Evolutionary conservation across 2,888 invertebrate genomes (phyloP).

Genomic region (Smittia aterrima): DNA sequence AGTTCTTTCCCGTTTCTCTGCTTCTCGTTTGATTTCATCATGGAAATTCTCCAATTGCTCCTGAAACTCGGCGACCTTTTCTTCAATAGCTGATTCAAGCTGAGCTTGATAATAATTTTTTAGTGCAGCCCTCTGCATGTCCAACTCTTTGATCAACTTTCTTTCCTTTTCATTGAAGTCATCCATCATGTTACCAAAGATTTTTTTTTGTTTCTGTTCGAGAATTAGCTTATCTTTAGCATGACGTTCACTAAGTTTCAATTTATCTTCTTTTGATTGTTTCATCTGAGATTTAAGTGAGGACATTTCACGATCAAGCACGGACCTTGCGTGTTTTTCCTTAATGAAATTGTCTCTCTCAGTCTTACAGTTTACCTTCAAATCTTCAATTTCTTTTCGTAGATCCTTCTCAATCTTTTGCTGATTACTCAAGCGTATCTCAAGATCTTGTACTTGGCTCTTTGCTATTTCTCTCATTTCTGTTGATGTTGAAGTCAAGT

Average conservation of each 20-base stretch:
- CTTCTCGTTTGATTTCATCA: conserved; percentile 62
- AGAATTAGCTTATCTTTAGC: conserved; percentile 45
- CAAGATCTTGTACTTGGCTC: conserved; percentile 53
- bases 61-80: conserved; percentile 75
- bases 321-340: conserved; percentile 10
- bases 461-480: conserved; percentile 52
- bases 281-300: background rate
- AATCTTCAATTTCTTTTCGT: conserved; percentile 52
- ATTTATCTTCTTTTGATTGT: conserved; percentile 28
- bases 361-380: conserved; percentile 50
- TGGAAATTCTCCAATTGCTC: conserved; percentile 70
- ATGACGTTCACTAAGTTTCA: background rate
- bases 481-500: conserved; percentile 50
- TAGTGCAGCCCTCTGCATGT: conserved; percentile 65
- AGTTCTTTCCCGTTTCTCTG: conserved; percentile 63
- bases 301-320: background rate
- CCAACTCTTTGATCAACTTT: conserved; percentile 58
- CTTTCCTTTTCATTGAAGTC: conserved; percentile 47
- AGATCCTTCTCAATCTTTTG: conserved; percentile 51
- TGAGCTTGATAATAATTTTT: conserved; percentile 77
- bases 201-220: conserved; percentile 50
- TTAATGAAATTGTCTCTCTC: conserved; percentile 24
- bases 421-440: conserved; percentile 49
- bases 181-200: conserved; percentile 32
- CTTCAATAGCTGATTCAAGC: conserved; percentile 72